Conservation (phyloP, 2,797 vertebrate genomes). For the Phaenicophaeus curvirostris region DNA sequence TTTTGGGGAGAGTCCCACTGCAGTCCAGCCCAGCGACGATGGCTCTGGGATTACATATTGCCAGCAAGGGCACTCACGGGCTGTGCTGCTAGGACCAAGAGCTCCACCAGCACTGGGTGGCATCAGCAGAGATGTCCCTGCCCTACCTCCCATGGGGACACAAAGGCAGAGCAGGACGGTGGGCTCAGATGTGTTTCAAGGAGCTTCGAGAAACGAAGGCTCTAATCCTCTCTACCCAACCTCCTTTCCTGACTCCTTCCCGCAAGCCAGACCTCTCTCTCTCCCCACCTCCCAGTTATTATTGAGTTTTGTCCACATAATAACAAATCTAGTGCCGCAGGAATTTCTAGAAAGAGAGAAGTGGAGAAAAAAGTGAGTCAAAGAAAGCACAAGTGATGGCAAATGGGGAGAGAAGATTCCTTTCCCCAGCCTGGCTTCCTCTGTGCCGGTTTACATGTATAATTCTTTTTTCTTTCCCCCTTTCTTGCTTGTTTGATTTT, state of each 20-base stretch:
- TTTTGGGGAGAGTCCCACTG: neutral
- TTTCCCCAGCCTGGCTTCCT: conserved; percentile 5
- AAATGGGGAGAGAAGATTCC: neutral
- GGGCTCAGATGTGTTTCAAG: neutral
- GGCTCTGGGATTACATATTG: neutral
- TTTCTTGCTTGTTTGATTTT: conserved; percentile 48
- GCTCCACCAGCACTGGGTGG: fast-evolving
- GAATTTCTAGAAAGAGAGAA: neutral
- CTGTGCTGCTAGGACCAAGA: fast-evolving
- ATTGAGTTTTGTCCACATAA: neutral
- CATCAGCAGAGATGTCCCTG: neutral
- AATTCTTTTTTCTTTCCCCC: neutral
- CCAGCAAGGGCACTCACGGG: fast-evolving
- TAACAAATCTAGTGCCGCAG: neutral
- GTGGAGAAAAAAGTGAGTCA: neutral
- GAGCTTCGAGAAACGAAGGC: fast-evolving
- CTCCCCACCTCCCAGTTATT: neutral
- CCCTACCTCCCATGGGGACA: fast-evolving
- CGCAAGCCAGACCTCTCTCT: neutral
- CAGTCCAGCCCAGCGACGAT: neutral
- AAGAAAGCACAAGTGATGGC: neutral
- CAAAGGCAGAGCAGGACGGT: neutral
- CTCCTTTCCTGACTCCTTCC: neutral
- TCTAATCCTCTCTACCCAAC: neutral
- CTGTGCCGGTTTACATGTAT: neutral